Conservation (phyloP, 2,113 vertebrate species). For the Mus pahari region DNA sequence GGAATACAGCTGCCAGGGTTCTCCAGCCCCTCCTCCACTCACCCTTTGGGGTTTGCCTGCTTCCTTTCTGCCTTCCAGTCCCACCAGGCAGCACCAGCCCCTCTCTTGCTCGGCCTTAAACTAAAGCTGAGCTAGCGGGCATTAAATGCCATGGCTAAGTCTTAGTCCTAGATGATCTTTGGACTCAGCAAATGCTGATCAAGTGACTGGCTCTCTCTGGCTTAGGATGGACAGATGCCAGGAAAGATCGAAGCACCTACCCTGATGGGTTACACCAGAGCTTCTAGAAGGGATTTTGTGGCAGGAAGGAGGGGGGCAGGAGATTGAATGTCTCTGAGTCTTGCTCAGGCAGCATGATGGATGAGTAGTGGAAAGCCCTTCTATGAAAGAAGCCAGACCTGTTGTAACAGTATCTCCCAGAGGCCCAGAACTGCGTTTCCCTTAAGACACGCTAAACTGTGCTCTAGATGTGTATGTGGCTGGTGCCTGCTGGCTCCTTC, state of each 20-base stretch:
- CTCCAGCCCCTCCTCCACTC: not conserved
- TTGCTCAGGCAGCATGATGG: conserved; percentile 58
- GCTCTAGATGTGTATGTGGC: not conserved
- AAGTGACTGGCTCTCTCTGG: conserved; percentile 68
- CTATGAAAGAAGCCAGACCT: conserved; percentile 36
- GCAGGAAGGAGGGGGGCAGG: conserved; percentile 64
- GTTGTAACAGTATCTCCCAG: conserved; percentile 18
- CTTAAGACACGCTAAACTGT: not conserved
- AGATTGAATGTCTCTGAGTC: conserved; percentile 70
- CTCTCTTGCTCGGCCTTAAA: not conserved
- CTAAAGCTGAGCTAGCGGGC: not conserved
- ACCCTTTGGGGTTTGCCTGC: not conserved
- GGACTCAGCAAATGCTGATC: conserved; percentile 60
- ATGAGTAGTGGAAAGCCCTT: conserved; percentile 27
- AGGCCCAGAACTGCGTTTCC: conserved; percentile 23
- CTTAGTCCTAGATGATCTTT: conserved; percentile 48
- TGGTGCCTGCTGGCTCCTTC: not conserved
- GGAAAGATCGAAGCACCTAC: conserved; percentile 75
- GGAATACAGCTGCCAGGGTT: not conserved
- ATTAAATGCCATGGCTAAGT: not conserved
- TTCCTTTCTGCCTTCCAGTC: not conserved
- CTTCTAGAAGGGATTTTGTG: conserved; percentile 65
- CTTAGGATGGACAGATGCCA: conserved; percentile 72
- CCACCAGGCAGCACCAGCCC: not conserved
- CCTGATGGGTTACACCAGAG: conserved; percentile 61